Percentiles rank a stretch among this genome's conserved stretches.
These are phyloP conservation scores for Entomobrya multifasciata DNA, from an alignment of 2,888 invertebrate species.

Conservation along the genomic window DNA sequence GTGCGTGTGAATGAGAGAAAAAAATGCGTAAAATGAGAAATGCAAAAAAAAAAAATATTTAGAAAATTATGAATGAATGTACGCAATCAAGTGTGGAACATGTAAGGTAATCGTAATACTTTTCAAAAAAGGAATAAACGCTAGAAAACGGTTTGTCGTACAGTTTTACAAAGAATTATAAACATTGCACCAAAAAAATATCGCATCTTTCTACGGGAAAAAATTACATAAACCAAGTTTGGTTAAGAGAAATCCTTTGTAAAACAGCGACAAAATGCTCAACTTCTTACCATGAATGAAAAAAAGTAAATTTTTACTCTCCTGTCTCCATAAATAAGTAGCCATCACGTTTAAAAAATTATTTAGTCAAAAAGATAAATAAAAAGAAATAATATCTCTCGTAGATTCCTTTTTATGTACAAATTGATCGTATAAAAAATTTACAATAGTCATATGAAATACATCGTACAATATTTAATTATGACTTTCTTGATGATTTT, in stretches of 20 bases:
- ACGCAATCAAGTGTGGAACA: too few species aligned
- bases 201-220: not conserved
- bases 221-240: not conserved
- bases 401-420: conserved; percentile 40
- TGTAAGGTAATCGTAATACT: too few species aligned
- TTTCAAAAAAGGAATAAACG: conserved; percentile 14
- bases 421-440: conserved; percentile 9
- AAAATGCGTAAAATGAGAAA: not conserved
- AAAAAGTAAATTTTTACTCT: conserved; percentile 57
- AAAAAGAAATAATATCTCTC: too few species aligned
- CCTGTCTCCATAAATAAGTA: conserved; percentile 44
- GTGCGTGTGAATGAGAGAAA: conserved; percentile 2
- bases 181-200: not conserved
- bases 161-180: conserved; percentile 8
- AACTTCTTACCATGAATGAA: conserved; percentile 63
- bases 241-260: conserved; percentile 15
- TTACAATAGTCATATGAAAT: not conserved
- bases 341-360: not conserved
- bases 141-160: conserved; percentile 41
- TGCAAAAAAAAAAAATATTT: too few species aligned
- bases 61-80: too few species aligned
- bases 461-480: not conserved
- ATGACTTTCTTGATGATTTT: not conserved
- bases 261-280: conserved; percentile 66
- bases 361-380: not conserved